Evolutionary conservation across 1,140 invertebrate species (phyloP).

Genomic region (Ctenoplectra terminalis): DNA sequence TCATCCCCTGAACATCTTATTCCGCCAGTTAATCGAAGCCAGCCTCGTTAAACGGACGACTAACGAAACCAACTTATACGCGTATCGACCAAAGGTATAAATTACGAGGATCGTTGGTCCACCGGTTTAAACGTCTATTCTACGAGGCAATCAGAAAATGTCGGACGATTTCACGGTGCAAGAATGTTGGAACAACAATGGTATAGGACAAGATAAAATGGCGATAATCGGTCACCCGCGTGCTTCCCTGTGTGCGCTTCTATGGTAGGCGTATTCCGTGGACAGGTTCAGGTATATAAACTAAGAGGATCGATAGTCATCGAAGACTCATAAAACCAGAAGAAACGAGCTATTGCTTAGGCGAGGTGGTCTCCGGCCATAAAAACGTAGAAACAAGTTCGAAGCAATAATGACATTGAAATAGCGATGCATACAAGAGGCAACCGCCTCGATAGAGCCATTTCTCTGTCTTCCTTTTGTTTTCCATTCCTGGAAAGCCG

Average conservation of each 20-base stretch:
- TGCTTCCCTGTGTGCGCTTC: background rate
- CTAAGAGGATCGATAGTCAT: conserved; percentile 55
- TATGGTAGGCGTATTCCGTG: background rate
- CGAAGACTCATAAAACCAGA: conserved; percentile 63
- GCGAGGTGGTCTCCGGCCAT: conserved; percentile 48
- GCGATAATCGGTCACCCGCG: conserved; percentile 1
- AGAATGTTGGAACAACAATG: conserved; percentile 19
- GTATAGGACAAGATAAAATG: conserved; percentile 16
- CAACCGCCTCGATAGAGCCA: conserved; percentile 45
- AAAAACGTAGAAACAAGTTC: conserved; percentile 67
- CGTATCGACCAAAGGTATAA: background rate
- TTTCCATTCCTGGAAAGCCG: conserved; percentile 26
- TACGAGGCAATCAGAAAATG: too few species aligned
- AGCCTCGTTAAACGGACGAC: background rate
- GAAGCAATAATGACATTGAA: conserved; percentile 60
- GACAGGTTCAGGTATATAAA: conserved; percentile 35
- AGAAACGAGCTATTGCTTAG: conserved; percentile 58
- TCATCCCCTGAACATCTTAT: background rate
- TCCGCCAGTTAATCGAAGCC: background rate
- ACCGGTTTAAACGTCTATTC: background rate
- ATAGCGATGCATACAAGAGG: conserved; percentile 44
- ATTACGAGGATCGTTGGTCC: background rate
- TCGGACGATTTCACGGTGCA: background rate
- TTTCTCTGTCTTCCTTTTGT: conserved; percentile 31
- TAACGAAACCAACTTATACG: background rate